phyloP scores from a whole-genome alignment of 2,888 invertebrate genomes.

The Trissolcus japonicus region DNA sequence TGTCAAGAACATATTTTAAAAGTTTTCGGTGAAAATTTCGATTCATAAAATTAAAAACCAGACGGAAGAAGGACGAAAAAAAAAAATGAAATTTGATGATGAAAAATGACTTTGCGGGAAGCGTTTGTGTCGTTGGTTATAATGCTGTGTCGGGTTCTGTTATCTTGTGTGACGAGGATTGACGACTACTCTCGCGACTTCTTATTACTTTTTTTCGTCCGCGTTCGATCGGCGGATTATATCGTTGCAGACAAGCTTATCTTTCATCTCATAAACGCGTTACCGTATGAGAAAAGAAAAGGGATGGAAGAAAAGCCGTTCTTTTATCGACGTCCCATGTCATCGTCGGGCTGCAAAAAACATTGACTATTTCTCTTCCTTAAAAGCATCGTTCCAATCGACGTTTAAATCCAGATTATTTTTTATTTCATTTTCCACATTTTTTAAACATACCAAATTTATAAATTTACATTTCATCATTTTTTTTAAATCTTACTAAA shows the following conservation, averaged over 20 bases:
- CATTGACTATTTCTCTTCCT: slow-evolving; percentile 20
- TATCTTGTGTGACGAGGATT: slow-evolving; percentile 53
- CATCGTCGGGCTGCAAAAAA: slow-evolving; percentile 25
- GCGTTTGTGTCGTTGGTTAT: slow-evolving; percentile 38
- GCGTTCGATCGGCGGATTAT: slow-evolving; percentile 56
- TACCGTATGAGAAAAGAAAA: slow-evolving; percentile 44
- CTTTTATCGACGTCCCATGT: slow-evolving; percentile 51
- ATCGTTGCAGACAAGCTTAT: slow-evolving; percentile 55
- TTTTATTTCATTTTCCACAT: not conserved
- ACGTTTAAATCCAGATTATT: slow-evolving; percentile 10
- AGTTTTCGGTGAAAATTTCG: too few relatives aligned
- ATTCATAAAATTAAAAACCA: too few relatives aligned
- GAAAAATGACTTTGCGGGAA: slow-evolving; percentile 39
- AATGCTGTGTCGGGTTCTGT: slow-evolving; percentile 39
- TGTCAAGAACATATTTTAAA: too few relatives aligned
- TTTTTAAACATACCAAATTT: not conserved
- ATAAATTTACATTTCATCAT: too few relatives aligned
- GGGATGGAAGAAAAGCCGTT: slow-evolving; percentile 32
- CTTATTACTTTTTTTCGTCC: slow-evolving; percentile 32
- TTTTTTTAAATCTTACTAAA: too few relatives aligned
- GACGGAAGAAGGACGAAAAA: too few relatives aligned
- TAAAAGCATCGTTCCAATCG: slow-evolving; percentile 19
- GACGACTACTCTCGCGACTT: slow-evolving; percentile 52
- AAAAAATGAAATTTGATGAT: slow-evolving; percentile 12
- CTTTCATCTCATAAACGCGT: slow-evolving; percentile 57